Conservation (phyloP, 92 coral and sea anemone genomes). For the Actinostola sp. region DNA sequence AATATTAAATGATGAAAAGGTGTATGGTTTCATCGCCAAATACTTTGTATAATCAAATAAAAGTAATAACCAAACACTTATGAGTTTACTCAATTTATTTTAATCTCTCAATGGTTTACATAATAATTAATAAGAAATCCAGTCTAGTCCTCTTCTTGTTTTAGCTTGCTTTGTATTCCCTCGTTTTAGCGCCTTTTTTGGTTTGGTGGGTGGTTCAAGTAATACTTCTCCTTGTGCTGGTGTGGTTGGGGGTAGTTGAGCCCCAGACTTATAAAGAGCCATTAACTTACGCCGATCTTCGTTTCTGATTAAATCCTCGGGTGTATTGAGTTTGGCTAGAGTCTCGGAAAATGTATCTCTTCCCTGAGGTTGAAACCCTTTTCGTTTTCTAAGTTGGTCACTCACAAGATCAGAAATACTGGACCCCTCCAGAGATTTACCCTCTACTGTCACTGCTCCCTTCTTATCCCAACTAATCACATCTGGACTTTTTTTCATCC, state of each 20-base stretch:
- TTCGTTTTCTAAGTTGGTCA: slow-evolving; percentile 35
- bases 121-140: too few relatives aligned
- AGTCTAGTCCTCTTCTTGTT: too few relatives aligned
- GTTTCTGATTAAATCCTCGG: slow-evolving; percentile 29
- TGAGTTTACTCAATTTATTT: too few relatives aligned
- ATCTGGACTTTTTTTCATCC: slow-evolving; percentile 26
- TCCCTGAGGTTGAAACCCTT: slow-evolving; percentile 20
- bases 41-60: too few relatives aligned
- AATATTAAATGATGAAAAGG: slow-evolving; percentile 41
- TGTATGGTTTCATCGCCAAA: slow-evolving; percentile 44
- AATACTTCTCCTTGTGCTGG: too few relatives aligned
- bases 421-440: slow-evolving; percentile 31
- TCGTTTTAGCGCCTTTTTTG: too few relatives aligned
- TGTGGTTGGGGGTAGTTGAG: too few relatives aligned
- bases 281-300: slow-evolving; percentile 29
- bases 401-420: slow-evolving; percentile 42
- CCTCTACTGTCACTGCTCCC: slow-evolving; percentile 28
- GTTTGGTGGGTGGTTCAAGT: too few relatives aligned
- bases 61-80: too few relatives aligned
- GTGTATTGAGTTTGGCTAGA: slow-evolving; percentile 18
- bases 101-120: too few relatives aligned
- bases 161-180: too few relatives aligned
- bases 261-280: too few relatives aligned
- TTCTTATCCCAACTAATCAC: slow-evolving; percentile 35
- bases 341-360: slow-evolving; percentile 39